phyloP scores from a whole-genome alignment of 1,140 invertebrate species.

The Ericerus pela region DNA sequence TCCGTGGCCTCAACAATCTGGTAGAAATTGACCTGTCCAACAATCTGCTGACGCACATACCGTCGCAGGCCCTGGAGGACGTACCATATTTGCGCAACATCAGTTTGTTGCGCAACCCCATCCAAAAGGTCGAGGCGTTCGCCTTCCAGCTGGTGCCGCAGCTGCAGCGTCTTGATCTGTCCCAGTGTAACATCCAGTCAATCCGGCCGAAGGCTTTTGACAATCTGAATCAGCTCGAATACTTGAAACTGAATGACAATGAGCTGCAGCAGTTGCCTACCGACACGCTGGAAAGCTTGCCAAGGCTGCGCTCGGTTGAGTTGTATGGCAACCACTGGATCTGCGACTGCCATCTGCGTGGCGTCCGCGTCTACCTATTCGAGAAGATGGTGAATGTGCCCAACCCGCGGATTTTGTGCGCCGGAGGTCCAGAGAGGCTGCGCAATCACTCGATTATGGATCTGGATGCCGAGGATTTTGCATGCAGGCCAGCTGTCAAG shows the following conservation, averaged over 20 bases:
- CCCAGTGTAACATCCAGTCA: slow-evolving; percentile 51
- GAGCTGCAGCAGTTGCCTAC: slow-evolving; percentile 42
- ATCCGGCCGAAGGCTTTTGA: slow-evolving; percentile 54
- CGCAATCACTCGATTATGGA: slow-evolving; percentile 53
- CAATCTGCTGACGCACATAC: slow-evolving; percentile 37
- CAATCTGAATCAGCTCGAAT: slow-evolving; percentile 46
- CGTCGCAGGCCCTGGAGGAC: slow-evolving; percentile 33
- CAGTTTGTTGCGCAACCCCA: slow-evolving; percentile 52
- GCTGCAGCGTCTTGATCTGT: slow-evolving; percentile 58
- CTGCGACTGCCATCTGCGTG: slow-evolving; percentile 69
- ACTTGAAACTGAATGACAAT: slow-evolving; percentile 56
- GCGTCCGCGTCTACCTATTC: slow-evolving; percentile 58
- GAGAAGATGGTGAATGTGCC: slow-evolving; percentile 50
- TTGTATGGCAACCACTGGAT: slow-evolving; percentile 72
- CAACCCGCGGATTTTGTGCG: slow-evolving; percentile 49
- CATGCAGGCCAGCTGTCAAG: slow-evolving; percentile 65
- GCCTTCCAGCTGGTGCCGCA: slow-evolving; percentile 54
- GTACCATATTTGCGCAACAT: slow-evolving; percentile 53
- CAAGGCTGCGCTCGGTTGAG: slow-evolving; percentile 52
- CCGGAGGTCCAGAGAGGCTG: slow-evolving; percentile 47
- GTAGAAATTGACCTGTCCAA: slow-evolving; percentile 72
- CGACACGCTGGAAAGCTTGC: slow-evolving; percentile 42
- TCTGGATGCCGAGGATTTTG: slow-evolving; percentile 55
- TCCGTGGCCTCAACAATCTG: slow-evolving; percentile 57
- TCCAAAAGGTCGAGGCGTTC: slow-evolving; percentile 51